These are phyloP conservation scores for Chaetodon auriga DNA, from an alignment of 2,113 vertebrate species.

Conservation along the genomic window DNA sequence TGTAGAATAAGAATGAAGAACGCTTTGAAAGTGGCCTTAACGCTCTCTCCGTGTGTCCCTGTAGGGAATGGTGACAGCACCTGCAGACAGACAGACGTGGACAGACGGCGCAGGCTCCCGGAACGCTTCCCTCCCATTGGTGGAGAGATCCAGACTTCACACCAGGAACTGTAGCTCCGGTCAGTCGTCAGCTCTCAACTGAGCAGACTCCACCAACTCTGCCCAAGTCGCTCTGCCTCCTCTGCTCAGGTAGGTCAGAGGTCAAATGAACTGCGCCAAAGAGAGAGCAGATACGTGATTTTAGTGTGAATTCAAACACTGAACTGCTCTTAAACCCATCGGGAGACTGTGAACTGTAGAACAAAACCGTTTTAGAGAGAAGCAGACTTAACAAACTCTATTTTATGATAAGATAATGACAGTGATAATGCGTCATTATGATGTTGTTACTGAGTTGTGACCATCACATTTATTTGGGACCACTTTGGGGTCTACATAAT, in stretches of 20 bases:
- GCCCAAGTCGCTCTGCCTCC: slow-evolving; percentile 43
- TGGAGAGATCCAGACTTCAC: slow-evolving; percentile 61
- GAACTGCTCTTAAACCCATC: background rate
- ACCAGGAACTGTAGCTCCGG: slow-evolving; percentile 51
- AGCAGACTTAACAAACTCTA: too few species aligned
- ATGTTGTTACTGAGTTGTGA: too few species aligned
- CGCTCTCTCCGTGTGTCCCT: background rate
- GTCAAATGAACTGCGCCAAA: background rate
- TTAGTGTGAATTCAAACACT: background rate
- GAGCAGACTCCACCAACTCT: slow-evolving; percentile 65
- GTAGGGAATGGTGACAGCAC: slow-evolving; percentile 83
- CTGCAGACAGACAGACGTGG: slow-evolving; percentile 69
- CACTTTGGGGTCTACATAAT: too few species aligned
- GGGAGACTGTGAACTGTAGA: background rate
- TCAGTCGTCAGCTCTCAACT: slow-evolving; percentile 60
- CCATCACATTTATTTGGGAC: too few species aligned
- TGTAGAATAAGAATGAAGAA: slow-evolving; percentile 9
- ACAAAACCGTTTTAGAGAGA: background rate
- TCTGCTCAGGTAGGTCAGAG: slow-evolving; percentile 71
- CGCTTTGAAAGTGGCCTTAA: background rate
- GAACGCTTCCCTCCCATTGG: slow-evolving; percentile 58
- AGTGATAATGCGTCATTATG: too few species aligned
- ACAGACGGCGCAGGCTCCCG: slow-evolving; percentile 59
- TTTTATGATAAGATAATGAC: too few species aligned
- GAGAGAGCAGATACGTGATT: background rate